Conservation (phyloP, 2,113 vertebrate genomes). For the Columba livia region DNA sequence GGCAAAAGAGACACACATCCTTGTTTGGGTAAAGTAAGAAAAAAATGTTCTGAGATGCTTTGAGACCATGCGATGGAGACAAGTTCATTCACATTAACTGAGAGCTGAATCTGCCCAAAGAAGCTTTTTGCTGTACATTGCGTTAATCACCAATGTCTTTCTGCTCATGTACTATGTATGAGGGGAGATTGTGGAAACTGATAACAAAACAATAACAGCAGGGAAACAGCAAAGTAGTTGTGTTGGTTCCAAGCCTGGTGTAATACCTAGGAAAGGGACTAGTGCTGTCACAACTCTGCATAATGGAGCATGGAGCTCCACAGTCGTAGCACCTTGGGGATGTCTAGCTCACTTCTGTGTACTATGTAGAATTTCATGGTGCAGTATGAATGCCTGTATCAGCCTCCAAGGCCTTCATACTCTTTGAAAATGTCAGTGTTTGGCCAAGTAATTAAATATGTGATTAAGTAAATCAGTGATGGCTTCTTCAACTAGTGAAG, state of each 20-base stretch:
- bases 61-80: neutral
- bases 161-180: neutral
- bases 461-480: neutral
- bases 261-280: neutral
- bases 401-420: neutral
- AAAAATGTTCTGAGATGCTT: neutral
- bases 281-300: rapidly evolving
- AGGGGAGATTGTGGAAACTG: neutral
- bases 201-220: neutral
- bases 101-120: neutral
- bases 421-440: neutral
- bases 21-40: neutral
- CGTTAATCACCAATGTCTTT: neutral
- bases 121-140: neutral
- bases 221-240: neutral
- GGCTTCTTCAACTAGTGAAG: neutral
- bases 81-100: neutral
- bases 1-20: neutral
- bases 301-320: neutral
- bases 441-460: neutral
- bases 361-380: rapidly evolving
- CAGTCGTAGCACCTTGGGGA: rapidly evolving
- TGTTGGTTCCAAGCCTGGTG: neutral
- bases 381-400: neutral
- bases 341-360: rapidly evolving